Base-by-base conservation (phyloP, 2,888 invertebrate species). In the Himalopsyche anomala region DNA sequence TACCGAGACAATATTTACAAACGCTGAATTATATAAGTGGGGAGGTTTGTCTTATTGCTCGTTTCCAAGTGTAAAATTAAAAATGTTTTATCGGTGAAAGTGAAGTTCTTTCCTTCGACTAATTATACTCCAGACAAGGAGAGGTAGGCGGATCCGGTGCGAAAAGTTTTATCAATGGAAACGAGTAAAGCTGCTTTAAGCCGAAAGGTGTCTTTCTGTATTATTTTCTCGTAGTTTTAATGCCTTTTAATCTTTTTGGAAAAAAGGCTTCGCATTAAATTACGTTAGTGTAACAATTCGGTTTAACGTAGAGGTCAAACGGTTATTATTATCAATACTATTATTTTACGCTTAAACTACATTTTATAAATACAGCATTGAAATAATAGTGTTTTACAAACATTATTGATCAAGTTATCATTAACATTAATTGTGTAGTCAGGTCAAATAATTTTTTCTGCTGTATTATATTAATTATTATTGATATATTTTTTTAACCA, bases 131-230 rank as follows among this genome's bases (percentile, higher is more conserved):
- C 74, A 38, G 74, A 74, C 74, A 74, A 74, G 74, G 74, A 11
- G 36, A 38, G 74, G 74, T 74, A 74, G 74, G 74, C 74, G 74
- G 38, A 74, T 74, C 74, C 38, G 74, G 19, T 38, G 74, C 62
- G 74, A 74, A 74, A 74, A 74, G 38, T 74, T 74, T 74, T 74
- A 74, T 74, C 74, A 74, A 74, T 74, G 74, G 74, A 74, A 74
- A 74, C 74, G 74, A 19, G 74, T 36, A 15, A 74, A 15, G 74
- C 74, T 36, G 74, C 74, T 74, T 51, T 74, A 74, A 74, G 74
- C 74, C 36, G 74, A 74, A 74, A 74, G 74, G 74, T 36, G 74
- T 74, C 74, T 74, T 36, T 74, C 19, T 74, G 74, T 74, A 74
- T 74, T 74, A 74, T 74, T 74, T 38, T 74, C 74, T 74, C 74